Evolutionary conservation across 2,888 invertebrate genomes (phyloP), one percentile per base, ranked within the genome.

Genomic region (Theristus sp.): DNA sequence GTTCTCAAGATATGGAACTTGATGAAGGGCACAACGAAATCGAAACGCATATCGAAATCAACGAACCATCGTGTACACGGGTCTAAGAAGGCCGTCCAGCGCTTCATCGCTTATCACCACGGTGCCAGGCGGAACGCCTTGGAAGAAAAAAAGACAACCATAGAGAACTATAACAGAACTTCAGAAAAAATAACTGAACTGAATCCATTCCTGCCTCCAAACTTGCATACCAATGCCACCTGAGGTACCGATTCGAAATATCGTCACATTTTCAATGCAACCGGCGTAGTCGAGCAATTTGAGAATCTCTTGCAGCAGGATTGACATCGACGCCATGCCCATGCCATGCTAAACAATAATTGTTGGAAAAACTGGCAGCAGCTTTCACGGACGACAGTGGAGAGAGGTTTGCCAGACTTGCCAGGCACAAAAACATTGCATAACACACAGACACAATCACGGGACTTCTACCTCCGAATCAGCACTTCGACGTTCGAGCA

Each of bases 291-390:
- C 86, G 85, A 98, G 87, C 69, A 98, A 79, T 78, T 98, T 98
- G 73, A 94, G 89, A 64, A 91, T 81, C 79, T 98, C 96, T 75
- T 94, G 90, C 62, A 98, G 82, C 60, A 96, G 80, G 67, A 98
- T 93, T 59, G 89, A 88, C 61, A 96, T 84, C 0, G 96, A 96
- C 3, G 96, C 90, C 60, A 89, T 86, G 6, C 96, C 98, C 88
- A 98, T 98, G 62, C 96, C 98, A 73, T 98, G 98, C 89, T 90
- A 78, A 6, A 17, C 38, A 38, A 17, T 38, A n/a, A n/a, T n/a
- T n/a, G n/a, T n/a, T n/a, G n/a, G n/a, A n/a, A n/a, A n/a, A n/a
- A n/a, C n/a, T n/a, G n/a, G n/a, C n/a, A n/a, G n/a, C n/a, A n/a
- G n/a, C n/a, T n/a, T n/a, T n/a, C n/a, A n/a, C n/a, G n/a, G n/a